phyloP scores from a whole-genome alignment of 2,797 vertebrate species.

The Chiloscyllium punctatum region DNA sequence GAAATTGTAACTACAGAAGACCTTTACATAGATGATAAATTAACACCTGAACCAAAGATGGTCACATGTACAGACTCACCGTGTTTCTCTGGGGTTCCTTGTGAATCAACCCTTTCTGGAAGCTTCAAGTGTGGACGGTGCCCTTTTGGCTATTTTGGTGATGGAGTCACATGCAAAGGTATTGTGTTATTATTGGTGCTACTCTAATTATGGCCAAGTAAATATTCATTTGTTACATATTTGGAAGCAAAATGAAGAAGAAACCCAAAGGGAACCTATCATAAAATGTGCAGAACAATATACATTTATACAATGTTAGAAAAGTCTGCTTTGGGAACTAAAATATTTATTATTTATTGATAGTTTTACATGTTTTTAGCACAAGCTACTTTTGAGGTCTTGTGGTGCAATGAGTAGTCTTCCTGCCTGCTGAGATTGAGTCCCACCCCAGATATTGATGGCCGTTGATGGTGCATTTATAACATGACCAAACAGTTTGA shows the following conservation, averaged over 20 bases:
- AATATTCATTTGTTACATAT: neutral
- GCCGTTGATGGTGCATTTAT: no score
- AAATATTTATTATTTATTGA: neutral
- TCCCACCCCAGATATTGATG: no score
- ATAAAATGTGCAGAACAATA: neutral
- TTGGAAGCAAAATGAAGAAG: neutral
- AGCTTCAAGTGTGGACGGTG: constrained; percentile 66
- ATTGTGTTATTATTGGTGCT: constrained; percentile 37
- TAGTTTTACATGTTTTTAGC: neutral
- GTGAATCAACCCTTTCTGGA: constrained; percentile 57
- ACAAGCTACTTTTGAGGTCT: neutral
- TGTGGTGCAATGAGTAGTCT: no score
- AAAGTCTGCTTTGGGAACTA: neutral
- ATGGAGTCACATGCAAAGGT: constrained; percentile 77
- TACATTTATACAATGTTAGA: neutral
- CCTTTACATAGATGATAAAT: constrained; percentile 39
- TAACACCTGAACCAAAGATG: constrained; percentile 39
- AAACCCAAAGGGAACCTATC: neutral
- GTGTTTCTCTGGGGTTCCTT: constrained; percentile 72
- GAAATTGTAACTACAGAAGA: constrained; percentile 46
- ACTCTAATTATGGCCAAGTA: neutral
- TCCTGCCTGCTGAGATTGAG: no score
- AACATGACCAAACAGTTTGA: no score
- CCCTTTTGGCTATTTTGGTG: constrained; percentile 69
- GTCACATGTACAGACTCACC: constrained; percentile 60